These are phyloP conservation scores for Aythya fuligula DNA, from an alignment of 2,797 vertebrate species.

Conservation along the genomic window DNA sequence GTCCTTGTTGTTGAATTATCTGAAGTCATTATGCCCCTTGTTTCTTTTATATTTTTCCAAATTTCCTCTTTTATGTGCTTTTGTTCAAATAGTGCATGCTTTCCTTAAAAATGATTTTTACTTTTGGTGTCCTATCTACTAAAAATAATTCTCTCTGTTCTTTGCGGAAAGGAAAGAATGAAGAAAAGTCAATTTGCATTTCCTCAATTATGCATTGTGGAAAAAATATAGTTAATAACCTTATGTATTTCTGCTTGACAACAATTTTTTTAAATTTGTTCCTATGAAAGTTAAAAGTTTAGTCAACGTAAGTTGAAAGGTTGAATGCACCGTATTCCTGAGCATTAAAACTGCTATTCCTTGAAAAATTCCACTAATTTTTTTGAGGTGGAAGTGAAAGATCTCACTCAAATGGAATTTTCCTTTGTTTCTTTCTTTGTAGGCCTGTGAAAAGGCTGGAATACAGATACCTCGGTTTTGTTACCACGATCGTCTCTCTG, in stretches of 20 bases:
- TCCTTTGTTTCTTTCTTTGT: background rate
- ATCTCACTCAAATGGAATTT: background rate
- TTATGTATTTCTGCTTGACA: background rate
- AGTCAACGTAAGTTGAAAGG: background rate
- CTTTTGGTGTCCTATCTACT: background rate
- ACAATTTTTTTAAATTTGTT: background rate
- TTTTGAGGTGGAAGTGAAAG: background rate
- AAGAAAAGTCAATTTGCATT: background rate
- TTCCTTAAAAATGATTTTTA: background rate
- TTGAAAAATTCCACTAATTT: background rate
- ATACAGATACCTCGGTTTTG: constrained; percentile 98
- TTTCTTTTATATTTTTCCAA: background rate
- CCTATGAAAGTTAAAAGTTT: background rate
- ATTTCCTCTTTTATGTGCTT: background rate
- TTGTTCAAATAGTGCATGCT: background rate
- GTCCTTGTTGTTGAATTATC: background rate
- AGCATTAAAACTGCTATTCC: background rate
- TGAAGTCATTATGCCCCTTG: background rate
- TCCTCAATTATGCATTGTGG: background rate
- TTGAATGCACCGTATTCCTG: background rate
- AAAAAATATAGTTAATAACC: background rate
- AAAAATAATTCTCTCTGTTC: background rate
- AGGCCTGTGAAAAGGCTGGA: constrained; percentile 94
- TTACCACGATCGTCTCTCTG: constrained; percentile 96
- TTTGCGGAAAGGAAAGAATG: background rate